phyloP scores from a whole-genome alignment of 1,140 invertebrate genomes.

The Hyles vespertilio region DNA sequence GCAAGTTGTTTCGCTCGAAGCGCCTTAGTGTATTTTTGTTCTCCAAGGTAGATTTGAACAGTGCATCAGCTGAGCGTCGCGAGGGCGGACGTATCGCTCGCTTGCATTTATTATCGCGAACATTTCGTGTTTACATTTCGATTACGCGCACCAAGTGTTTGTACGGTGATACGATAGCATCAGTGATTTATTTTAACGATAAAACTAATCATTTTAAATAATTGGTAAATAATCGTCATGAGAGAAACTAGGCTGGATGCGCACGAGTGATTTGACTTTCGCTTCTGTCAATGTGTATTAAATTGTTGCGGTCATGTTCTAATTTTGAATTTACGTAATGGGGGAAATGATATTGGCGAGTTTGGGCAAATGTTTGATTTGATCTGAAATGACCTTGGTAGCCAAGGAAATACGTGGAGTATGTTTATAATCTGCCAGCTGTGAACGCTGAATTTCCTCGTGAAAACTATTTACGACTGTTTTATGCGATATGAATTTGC shows the following conservation, averaged over 20 bases:
- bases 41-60: constrained; percentile 17
- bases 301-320: constrained; percentile 16
- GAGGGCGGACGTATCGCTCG: constrained; percentile 7
- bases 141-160: background rate
- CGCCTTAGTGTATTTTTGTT: constrained; percentile 19
- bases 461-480: background rate
- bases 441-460: constrained; percentile 19
- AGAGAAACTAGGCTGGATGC: constrained; percentile 42
- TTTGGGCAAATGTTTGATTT: constrained; percentile 12
- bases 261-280: constrained; percentile 56
- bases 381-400: constrained; percentile 13
- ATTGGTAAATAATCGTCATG: constrained; percentile 4
- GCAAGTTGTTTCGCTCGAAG: constrained; percentile 8
- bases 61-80: constrained; percentile 4
- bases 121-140: constrained; percentile 6
- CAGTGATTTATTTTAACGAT: background rate
- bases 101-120: constrained; percentile 8
- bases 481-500: too few species aligned
- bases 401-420: constrained; percentile 9
- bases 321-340: constrained; percentile 8
- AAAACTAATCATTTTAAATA: constrained; percentile 14
- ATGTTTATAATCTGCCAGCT: constrained; percentile 25
- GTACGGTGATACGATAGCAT: background rate
- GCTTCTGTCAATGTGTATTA: constrained; percentile 20
- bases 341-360: background rate